Conservation (phyloP, 2,113 vertebrate species). For the Erinaceus europaeus region DNA sequence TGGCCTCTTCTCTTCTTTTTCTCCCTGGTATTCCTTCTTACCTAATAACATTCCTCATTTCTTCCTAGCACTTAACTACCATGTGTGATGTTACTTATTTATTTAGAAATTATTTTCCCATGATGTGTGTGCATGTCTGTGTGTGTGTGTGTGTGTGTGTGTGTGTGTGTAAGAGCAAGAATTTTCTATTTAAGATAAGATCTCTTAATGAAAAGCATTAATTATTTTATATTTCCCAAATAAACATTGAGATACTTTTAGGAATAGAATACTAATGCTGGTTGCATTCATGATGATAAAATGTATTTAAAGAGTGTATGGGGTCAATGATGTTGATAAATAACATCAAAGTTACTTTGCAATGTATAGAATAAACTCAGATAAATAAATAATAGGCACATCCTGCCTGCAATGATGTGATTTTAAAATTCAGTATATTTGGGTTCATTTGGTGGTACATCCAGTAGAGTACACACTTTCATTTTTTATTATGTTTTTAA, state of each 20-base stretch:
- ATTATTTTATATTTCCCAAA: not conserved
- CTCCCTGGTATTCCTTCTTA: not conserved
- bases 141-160: no score
- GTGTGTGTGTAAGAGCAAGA: no score
- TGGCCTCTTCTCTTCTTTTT: not conserved
- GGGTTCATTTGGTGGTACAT: no score
- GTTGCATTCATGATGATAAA: no score
- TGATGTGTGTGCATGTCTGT: no score
- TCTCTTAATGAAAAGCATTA: not conserved
- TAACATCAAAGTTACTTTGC: not conserved
- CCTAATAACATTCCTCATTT: not conserved
- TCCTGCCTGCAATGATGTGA: not conserved
- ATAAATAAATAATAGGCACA: not conserved
- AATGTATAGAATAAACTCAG: not conserved
- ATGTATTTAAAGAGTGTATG: not conserved
- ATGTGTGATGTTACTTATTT: not conserved
- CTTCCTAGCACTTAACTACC: not conserved
- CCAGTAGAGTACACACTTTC: no score
- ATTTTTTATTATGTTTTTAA: no score
- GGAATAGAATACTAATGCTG: constrained; percentile 8
- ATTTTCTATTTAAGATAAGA: not conserved
- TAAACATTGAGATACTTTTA: not conserved
- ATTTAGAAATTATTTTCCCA: not conserved
- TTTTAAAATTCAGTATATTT: constrained; percentile 19
- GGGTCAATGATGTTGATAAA: not conserved